These are phyloP conservation scores for Eucidaris tribuloides DNA, from an alignment of 35 echinoderm and acorn worm genomes.

Conservation along the genomic window DNA sequence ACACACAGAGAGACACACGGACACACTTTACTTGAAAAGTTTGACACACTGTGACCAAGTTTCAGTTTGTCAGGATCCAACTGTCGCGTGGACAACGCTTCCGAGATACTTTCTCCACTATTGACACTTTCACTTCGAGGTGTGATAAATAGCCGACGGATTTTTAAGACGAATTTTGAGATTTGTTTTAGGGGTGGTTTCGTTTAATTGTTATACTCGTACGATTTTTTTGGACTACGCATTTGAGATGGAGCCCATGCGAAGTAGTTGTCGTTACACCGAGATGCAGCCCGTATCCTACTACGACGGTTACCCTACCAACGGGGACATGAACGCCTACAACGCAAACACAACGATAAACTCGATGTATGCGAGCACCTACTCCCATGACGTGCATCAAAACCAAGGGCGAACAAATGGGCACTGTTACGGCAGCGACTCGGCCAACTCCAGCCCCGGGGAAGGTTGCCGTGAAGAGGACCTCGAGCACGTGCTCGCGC, in stretches of 20 bases:
- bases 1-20: neutral
- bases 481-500: constrained; percentile 92
- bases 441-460: constrained; percentile 38
- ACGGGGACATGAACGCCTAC: constrained; percentile 69
- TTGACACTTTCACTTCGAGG: neutral
- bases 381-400: constrained; percentile 51
- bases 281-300: constrained; percentile 87
- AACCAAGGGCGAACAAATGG: constrained; percentile 26
- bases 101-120: neutral
- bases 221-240: neutral
- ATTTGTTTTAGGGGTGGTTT: neutral
- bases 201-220: neutral
- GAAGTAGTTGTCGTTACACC: constrained; percentile 93
- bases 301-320: constrained; percentile 70
- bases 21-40: neutral
- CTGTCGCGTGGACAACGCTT: no score
- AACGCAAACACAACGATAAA: constrained; percentile 56
- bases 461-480: constrained; percentile 86
- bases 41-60: neutral
- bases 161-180: neutral
- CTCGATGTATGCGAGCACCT: constrained; percentile 58
- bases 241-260: constrained; percentile 68
- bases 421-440: constrained; percentile 74
- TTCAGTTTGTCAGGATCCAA: neutral
- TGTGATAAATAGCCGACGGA: neutral